Base-by-base conservation (phyloP, 2,888 invertebrate genomes). In the Periphyllus acericola region DNA sequence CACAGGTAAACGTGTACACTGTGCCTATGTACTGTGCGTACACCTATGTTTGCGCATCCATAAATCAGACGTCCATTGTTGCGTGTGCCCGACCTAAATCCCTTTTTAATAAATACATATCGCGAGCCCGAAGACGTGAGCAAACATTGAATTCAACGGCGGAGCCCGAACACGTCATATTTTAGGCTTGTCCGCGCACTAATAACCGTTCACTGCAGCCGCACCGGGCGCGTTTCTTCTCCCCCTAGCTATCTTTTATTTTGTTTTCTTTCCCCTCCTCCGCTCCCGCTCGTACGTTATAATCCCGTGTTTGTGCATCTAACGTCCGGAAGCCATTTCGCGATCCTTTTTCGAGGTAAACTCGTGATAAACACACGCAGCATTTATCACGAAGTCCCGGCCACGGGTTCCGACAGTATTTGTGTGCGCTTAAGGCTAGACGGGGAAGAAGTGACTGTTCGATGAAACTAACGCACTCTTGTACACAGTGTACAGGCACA, bases 11-110 rank as follows among this genome's bases (percentile, higher is more conserved):
- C 60, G 6, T 25, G n/a, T n/a, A 25, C n/a, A 25, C 2, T 14
- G 55, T 55, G 14, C 21, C n/a, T n/a, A 21, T n/a, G 66, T 55
- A 21, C 14, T 55, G 11, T 52, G 60, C 79, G 34, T 52, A 8
- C 40, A 40, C 40, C 40, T 9, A 36, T 83, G 21, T 83, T 83
- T 75, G 36, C 83, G 40, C 75, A 25, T 25, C n/a, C 55, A 83
- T 83, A 83, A 83, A 83, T 83, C 75, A 83, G 60, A 21, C 40
- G 60, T 83, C 75, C 29, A 66, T 83, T 83, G 83, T 83, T n/a
- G 36, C 75, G 9, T 5, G 6, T 19, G 60, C 75, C 4, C 25
- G 9, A 14, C 17, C 55, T 46, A 75, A 75, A 83, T 83, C 75
- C 75, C 60, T 75, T 83, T 75, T 60, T 83, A 83, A 83, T 75